Conservation (phyloP, 2,797 vertebrate genomes). For the Percopsis omiscomaycus region DNA sequence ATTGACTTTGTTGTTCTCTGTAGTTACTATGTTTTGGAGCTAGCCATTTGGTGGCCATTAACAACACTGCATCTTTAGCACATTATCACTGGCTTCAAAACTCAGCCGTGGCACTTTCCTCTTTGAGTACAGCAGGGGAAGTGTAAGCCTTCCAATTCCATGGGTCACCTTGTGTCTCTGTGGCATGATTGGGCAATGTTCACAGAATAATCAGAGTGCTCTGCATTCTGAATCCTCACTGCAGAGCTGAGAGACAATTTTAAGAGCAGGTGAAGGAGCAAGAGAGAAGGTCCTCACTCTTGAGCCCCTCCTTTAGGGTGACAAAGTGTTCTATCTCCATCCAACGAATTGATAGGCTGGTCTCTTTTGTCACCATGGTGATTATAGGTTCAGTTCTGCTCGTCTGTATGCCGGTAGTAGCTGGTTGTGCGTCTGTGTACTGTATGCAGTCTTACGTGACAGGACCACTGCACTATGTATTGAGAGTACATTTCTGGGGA, state of each 20-base stretch:
- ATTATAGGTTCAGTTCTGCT: constrained; percentile 22
- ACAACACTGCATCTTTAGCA: too few relatives aligned
- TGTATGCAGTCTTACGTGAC: too few relatives aligned
- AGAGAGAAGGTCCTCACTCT: constrained; percentile 41
- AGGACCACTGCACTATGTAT: too few relatives aligned
- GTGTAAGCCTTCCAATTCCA: constrained; percentile 2
- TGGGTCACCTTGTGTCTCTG: constrained; percentile 29
- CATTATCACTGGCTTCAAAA: too few relatives aligned
- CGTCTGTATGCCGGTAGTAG: too few relatives aligned
- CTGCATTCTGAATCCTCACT: constrained; percentile 20
- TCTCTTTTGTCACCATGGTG: constrained; percentile 53
- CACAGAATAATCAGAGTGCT: constrained; percentile 27
- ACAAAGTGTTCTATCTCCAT: constrained; percentile 36
- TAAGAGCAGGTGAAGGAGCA: constrained; percentile 29
- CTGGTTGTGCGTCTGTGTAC: too few relatives aligned
- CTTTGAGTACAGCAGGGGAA: neutral
- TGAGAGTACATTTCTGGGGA: too few relatives aligned
- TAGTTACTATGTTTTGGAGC: too few relatives aligned
- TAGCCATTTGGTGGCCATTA: too few relatives aligned
- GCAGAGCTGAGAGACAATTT: neutral
- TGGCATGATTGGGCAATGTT: constrained; percentile 36
- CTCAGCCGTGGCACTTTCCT: too few relatives aligned
- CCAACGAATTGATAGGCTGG: constrained; percentile 25
- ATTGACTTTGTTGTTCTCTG: too few relatives aligned
- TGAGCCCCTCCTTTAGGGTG: constrained; percentile 19